Evolutionary conservation across 2,113 vertebrate genomes (phyloP).

Genomic region (Pelusios castaneus): DNA sequence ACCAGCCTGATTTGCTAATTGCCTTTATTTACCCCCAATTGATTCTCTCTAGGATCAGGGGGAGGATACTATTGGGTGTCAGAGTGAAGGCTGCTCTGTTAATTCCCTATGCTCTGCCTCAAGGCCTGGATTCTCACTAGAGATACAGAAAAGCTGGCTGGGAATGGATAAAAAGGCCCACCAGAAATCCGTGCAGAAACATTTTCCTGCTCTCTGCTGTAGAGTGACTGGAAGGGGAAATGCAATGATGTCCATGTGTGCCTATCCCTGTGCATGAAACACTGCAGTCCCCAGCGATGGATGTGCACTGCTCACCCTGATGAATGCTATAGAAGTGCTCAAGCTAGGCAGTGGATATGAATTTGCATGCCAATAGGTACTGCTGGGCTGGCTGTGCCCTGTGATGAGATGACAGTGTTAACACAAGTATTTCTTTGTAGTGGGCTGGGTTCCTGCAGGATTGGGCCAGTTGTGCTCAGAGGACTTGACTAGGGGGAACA

Average conservation of each 20-base stretch:
- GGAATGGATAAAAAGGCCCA: rapidly evolving
- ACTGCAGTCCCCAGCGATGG: background rate
- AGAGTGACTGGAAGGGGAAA: background rate
- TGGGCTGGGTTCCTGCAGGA: background rate
- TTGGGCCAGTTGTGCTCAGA: background rate
- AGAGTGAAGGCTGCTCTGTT: background rate
- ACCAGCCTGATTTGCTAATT: background rate
- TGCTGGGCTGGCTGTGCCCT: rapidly evolving
- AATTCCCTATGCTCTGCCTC: background rate
- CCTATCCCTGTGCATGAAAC: rapidly evolving
- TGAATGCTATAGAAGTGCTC: background rate
- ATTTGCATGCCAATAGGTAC: background rate
- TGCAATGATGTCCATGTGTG: too few species aligned
- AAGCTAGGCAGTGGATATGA: rapidly evolving
- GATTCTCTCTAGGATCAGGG: background rate
- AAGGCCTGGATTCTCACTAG: background rate
- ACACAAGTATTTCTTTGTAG: background rate
- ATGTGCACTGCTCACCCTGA: rapidly evolving
- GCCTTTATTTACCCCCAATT: background rate
- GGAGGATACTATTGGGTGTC: background rate
- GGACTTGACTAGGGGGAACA: background rate
- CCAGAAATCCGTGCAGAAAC: background rate
- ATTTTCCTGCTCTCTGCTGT: rapidly evolving
- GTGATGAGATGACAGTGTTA: background rate
- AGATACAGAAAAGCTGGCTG: background rate